These are phyloP conservation scores for Oxygymnocypris stewartii DNA, from an alignment of 2,113 vertebrate species.

Conservation along the genomic window DNA sequence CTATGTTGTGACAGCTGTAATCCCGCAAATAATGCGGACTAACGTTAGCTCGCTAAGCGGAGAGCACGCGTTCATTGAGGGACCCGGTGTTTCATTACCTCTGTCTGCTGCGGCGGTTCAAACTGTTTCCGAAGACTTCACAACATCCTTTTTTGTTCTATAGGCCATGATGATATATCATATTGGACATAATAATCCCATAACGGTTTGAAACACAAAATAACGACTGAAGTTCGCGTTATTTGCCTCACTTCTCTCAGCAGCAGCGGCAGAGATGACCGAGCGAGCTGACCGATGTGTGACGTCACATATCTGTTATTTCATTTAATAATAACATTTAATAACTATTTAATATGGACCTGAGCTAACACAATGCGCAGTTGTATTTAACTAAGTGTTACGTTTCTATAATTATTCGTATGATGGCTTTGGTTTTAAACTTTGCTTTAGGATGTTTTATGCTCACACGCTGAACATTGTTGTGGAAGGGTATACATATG, in stretches of 20 bases:
- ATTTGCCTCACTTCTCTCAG: neutral
- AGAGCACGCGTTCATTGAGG: neutral
- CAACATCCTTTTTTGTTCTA: neutral
- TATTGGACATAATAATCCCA: neutral
- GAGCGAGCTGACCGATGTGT: neutral
- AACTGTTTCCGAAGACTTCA: constrained; percentile 1
- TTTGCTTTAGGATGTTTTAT: too few relatives aligned
- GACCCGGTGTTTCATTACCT: constrained; percentile 37
- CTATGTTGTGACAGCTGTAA: constrained; percentile 31
- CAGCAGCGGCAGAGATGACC: neutral
- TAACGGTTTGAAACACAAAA: neutral
- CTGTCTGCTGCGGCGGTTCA: neutral
- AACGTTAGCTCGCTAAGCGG: neutral
- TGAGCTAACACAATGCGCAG: too few relatives aligned
- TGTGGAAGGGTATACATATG: neutral
- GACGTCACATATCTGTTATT: too few relatives aligned
- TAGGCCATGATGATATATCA: neutral
- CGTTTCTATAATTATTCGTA: neutral
- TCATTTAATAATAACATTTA: too few relatives aligned
- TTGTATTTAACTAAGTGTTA: too few relatives aligned
- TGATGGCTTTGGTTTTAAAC: neutral
- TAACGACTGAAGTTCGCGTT: neutral
- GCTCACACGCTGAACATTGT: neutral
- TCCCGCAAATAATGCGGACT: constrained; percentile 33
- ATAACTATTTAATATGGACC: too few relatives aligned